Conservation (phyloP, 2,888 invertebrate species). For the Dichetophora obliterata region DNA sequence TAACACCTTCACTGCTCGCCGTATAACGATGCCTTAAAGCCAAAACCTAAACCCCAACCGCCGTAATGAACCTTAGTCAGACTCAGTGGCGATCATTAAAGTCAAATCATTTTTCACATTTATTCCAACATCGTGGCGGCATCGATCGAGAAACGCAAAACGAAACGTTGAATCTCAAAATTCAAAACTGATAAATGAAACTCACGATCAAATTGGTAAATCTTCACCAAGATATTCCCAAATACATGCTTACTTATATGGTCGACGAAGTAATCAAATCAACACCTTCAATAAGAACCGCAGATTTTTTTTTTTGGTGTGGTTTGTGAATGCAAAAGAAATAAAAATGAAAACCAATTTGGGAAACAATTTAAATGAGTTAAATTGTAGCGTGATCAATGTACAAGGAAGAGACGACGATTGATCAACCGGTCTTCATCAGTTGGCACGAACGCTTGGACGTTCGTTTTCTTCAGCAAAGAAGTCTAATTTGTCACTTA, state of each 20-base stretch:
- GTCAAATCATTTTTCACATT: constrained; percentile 69
- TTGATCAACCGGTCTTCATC: constrained; percentile 15
- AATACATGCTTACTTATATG: constrained; percentile 8
- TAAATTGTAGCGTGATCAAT: constrained; percentile 52
- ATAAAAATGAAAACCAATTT: constrained; percentile 51
- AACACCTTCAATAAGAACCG: constrained; percentile 63
- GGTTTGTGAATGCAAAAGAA: not conserved
- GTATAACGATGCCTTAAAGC: constrained; percentile 40
- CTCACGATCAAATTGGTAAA: constrained; percentile 33
- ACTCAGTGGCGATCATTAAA: constrained; percentile 67
- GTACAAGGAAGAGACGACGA: constrained; percentile 26
- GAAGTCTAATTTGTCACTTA: constrained; percentile 66
- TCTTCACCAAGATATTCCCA: constrained; percentile 10
- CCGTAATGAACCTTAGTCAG: constrained; percentile 49
- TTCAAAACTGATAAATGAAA: constrained; percentile 27
- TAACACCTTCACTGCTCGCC: constrained; percentile 60
- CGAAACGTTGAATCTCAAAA: constrained; percentile 33
- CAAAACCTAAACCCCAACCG: constrained; percentile 23
- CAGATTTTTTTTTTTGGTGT: constrained; percentile 54
- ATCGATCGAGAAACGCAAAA: constrained; percentile 37
- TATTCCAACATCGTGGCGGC: constrained; percentile 42
- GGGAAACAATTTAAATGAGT: constrained; percentile 47
- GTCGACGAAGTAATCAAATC: constrained; percentile 62
- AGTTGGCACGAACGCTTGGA: constrained; percentile 32
- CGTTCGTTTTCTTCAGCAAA: constrained; percentile 44